Base-by-base conservation (phyloP, 2,888 invertebrate species). In the Lithophane leautieri region DNA sequence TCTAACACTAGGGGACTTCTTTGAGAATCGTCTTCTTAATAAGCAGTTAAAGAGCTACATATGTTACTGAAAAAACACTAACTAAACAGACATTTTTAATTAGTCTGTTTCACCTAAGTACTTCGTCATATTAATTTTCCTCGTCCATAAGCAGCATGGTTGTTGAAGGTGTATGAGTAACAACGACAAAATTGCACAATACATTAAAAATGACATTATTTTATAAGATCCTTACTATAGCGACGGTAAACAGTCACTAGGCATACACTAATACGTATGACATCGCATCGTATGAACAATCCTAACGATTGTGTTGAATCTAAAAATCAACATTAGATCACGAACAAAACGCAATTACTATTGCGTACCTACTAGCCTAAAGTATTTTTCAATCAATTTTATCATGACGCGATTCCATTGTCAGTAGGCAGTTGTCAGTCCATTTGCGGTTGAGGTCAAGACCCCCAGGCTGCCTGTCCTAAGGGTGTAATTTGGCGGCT, bases 291-390 rank as follows among this genome's bases (percentile, higher is more conserved):
- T 67, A 67, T 34, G 34, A 54, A 54, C 70, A 70, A 76, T 47
- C 6, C 4, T 12, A 12, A 34, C 4, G 19, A 19, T 70, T 76
- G 40, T 50, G 16, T 44, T 60, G n/a, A 68, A 63, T 58, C 4
- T 7, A n/a, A 40, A 52, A 82, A 47, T 47, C 40, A 68, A 63
- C 16, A 77, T 63, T 50, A 71, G 63, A 54, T 72, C 63, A 78
- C 22, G 11, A 11, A 28, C 9, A 40, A 52, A 62, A 50, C 40
- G 56, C 62, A 54, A 40, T 44, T 14, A 52, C 40, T 52, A 11
- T 14, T 34, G 16, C 28, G 2, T 8, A 14, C 16, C 22, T 47
- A 70, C 22, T 19, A 19, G 47, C 6, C 7, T n/a, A 11, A 28
- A 47, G 16, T 34, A 44, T 56, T 34, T 34, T 9, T 16, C n/a